Evolutionary conservation across 1,140 invertebrate species (phyloP).

Genomic region (Ceratina calcarata): DNA sequence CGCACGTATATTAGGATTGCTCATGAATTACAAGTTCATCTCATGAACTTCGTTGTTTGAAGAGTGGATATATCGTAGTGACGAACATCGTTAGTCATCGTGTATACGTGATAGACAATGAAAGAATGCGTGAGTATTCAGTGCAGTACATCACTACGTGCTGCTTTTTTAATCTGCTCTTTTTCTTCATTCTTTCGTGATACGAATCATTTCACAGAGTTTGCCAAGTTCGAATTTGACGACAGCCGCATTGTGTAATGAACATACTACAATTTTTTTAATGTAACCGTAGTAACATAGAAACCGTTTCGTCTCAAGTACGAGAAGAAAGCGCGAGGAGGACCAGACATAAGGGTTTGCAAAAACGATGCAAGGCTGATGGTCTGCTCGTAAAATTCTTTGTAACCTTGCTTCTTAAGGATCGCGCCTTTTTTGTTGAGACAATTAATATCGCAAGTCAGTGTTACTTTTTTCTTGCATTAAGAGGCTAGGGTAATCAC

Average conservation of each 20-base stretch:
- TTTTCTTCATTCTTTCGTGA: slow-evolving; percentile 22
- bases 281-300: not conserved
- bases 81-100: slow-evolving; percentile 40
- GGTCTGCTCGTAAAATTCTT: slow-evolving; percentile 29
- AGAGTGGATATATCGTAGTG: slow-evolving; percentile 27
- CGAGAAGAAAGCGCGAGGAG: slow-evolving; percentile 32
- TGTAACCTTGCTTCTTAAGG: not conserved
- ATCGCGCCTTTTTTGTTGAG: not conserved
- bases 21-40: not conserved
- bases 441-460: too few species aligned
- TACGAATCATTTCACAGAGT: slow-evolving; percentile 51
- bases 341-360: slow-evolving; percentile 19
- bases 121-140: slow-evolving; percentile 58
- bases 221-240: slow-evolving; percentile 19
- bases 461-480: too few species aligned
- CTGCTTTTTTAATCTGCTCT: slow-evolving; percentile 47
- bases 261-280: too few species aligned
- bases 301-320: slow-evolving; percentile 6
- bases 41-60: not conserved
- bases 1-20: not conserved
- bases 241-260: slow-evolving; percentile 19
- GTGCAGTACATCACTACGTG: slow-evolving; percentile 49
- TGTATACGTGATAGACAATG: slow-evolving; percentile 31
- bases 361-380: slow-evolving; percentile 12
- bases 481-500: too few species aligned